A percentile compares a stretch with the other conserved stretches of the same genome.
Evolutionary conservation across 2,888 invertebrate genomes (phyloP).

Genomic region (Reticulitermes lucifugus): DNA sequence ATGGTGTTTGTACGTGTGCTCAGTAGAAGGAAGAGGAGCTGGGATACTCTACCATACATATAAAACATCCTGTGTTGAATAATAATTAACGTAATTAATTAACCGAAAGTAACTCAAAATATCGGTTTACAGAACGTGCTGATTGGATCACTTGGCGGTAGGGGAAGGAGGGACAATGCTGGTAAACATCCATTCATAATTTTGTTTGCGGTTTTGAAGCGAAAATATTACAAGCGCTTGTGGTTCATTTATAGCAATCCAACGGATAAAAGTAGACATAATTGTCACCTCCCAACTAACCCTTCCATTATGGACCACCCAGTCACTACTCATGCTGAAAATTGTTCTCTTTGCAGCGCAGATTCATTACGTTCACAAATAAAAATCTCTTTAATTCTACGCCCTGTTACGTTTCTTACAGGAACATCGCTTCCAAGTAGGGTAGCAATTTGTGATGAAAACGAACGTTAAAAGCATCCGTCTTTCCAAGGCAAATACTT

Average conservation of each 20-base stretch:
- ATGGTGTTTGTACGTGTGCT: neutral
- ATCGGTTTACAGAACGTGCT: neutral
- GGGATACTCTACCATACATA: neutral
- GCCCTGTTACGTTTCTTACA: too few species aligned
- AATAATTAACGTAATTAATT: slow-evolving; percentile 26
- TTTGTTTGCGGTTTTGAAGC: neutral
- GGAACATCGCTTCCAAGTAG: too few species aligned
- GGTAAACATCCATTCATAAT: slow-evolving; percentile 20
- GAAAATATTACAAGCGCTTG: neutral
- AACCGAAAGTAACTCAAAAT: slow-evolving; percentile 20
- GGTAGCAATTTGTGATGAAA: too few species aligned
- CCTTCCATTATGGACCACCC: neutral
- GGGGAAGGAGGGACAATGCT: neutral
- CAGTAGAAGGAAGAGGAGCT: neutral
- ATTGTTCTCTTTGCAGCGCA: too few species aligned
- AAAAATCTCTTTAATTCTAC: too few species aligned
- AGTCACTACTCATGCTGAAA: too few species aligned
- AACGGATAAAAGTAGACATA: neutral
- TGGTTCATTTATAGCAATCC: neutral
- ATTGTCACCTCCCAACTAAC: neutral
- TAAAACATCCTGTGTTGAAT: neutral
- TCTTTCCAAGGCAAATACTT: too few species aligned
- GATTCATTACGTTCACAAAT: too few species aligned
- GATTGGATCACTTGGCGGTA: neutral
- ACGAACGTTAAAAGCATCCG: too few species aligned